Evolutionary conservation across 1,140 invertebrate genomes (phyloP), one percentile per base, ranked within the genome.

Genomic region (Drosophila takahashii): DNA sequence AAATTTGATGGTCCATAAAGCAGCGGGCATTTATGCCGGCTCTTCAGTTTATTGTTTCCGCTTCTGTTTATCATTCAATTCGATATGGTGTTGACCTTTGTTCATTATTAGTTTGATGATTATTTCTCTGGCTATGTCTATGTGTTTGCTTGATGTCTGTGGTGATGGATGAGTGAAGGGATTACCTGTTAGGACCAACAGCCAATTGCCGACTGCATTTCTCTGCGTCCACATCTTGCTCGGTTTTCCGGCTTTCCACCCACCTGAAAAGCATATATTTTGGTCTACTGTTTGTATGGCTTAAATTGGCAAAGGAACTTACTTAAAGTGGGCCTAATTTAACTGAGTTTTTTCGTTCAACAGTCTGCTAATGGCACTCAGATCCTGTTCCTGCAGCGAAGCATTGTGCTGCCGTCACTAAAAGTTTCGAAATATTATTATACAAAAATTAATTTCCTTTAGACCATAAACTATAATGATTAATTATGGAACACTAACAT

Each of bases 101-200:
- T 34, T 58, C 36, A 18, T 50, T 26, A 47, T 36, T 54, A 56
- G 58, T 42, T 58, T 59, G 4, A 71, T 57, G 44, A 27, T 39
- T 48, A 41, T 36, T 45, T 47, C 42, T 26, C 41, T 34, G 2
- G 27, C 51, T 71, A 32, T 36, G 50, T 32, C 18, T 37, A 37
- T n/a, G 37, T 42, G 32, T 27, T 34, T 7, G n/a, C n/a, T 50
- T 9, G 37, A 50, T 27, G 53, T 10, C 44, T 39, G 18, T 37
- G 15, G n/a, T 5, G 11, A 51, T 53, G 50, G 58, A 18, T 44
- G 44, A 62, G 53, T 61, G 47, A 44, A 66, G 56, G 54, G 54
- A 57, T 84, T 87, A 87, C 84, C 84, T 87, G 79, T 75, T 73
- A 83, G 47, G 16, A 81, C 52, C 37, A 89, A 65, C 79, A 87